Evolutionary conservation across 2,888 invertebrate species (phyloP).

Genomic region (Drosophila leonis): DNA sequence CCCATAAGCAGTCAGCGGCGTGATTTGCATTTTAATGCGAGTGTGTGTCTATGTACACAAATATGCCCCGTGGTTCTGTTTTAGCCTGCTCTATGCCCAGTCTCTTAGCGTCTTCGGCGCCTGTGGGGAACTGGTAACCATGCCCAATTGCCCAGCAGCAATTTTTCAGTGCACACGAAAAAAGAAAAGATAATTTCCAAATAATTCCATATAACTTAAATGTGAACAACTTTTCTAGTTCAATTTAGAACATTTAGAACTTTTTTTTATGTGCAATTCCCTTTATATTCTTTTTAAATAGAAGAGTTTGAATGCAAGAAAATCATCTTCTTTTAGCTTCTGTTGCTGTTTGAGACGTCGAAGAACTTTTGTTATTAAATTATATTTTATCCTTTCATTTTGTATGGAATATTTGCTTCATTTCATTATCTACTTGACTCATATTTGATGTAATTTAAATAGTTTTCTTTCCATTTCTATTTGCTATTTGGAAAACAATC

Average conservation of each 20-base stretch:
- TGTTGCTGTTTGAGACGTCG: not conserved
- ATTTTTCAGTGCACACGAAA: constrained; percentile 11
- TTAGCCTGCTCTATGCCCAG: constrained; percentile 18
- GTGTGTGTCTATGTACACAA: constrained; percentile 33
- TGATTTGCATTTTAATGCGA: constrained; percentile 76
- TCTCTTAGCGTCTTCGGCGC: constrained; percentile 25
- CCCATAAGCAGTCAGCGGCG: constrained; percentile 61
- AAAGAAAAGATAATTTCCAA: not conserved
- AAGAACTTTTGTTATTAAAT: not conserved
- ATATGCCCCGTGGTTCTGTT: constrained; percentile 51
- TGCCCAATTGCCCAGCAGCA: constrained; percentile 19
- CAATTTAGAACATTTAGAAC: constrained; percentile 2
- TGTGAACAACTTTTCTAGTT: not conserved
- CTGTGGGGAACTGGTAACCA: constrained; percentile 15
- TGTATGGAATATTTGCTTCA: not conserved
- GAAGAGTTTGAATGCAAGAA: not conserved
- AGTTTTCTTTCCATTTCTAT: not conserved
- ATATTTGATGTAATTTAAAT: not conserved
- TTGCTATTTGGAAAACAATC: not conserved
- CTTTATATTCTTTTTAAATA: no score
- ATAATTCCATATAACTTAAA: not conserved
- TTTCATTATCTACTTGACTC: not conserved
- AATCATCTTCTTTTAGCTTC: not conserved
- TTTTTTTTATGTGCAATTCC: no score
- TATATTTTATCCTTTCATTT: not conserved